Base-by-base conservation (phyloP, 2,888 invertebrate genomes). In the Dendrolimus pini region DNA sequence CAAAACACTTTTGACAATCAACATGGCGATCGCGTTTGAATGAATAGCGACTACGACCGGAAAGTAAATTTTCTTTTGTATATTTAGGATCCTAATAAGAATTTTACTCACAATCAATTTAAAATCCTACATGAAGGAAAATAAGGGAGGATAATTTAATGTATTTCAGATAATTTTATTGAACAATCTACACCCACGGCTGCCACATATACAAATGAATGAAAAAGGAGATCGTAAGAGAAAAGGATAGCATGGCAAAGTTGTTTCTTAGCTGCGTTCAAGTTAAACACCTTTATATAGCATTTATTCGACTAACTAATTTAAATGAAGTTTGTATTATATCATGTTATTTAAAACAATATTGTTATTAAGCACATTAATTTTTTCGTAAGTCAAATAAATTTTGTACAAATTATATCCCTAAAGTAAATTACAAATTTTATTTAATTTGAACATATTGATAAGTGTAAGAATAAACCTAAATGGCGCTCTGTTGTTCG, bases 181-280 rank as follows among this genome's bases (percentile, higher is more conserved):
- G 83, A 82, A 78, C 75, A 79, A 77, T 76, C 75, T 75, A 81
- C 83, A 78, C 82, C 80, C 82, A 72, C 86, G 75, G 78, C 84
- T 91, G 91, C 91, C 91, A 91, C 91, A 91, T 91, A 89, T 73
- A 91, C 91, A 91, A 86, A 86, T 87, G 86, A 87, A 82, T 85
- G 85, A 83, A 83, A 83, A 72, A 74, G 81, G 76, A 81, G 70
- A 77, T 78, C 62, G 61, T 67, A 62, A 55, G 58, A 72, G 68
- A 76, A 70, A 75, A 69, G 71, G 74, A 79, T 65, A 73, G 70
- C 59, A 72, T 62, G 57, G 62, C 57, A 64, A 63, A 71, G 55
- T 59, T 59, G 65, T 61, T 61, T 59, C 60, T 62, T 60, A 52
- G 69, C 59, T 70, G 72, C 78, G 74, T 78, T 80, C 76, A 65